Evolutionary conservation across 2,888 invertebrate genomes (phyloP).

Genomic region (Athalia circularis): DNA sequence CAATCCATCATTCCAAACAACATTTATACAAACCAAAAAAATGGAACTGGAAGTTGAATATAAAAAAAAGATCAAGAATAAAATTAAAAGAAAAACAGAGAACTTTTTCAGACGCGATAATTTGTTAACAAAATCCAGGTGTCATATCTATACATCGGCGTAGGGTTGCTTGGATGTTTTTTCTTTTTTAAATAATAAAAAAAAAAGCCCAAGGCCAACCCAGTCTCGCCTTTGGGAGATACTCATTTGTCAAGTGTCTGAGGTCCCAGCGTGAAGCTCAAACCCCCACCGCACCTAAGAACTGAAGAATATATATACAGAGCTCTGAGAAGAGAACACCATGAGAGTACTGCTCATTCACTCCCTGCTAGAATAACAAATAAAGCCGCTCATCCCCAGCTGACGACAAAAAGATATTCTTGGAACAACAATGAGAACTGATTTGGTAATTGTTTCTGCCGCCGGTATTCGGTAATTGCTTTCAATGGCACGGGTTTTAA

Average conservation of each 20-base stretch:
- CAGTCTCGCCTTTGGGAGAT: slow-evolving; percentile 20
- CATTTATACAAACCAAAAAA: neutral
- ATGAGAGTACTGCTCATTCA: slow-evolving; percentile 29
- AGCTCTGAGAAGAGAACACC: slow-evolving; percentile 11
- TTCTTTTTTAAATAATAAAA: neutral
- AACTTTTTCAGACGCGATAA: slow-evolving; percentile 40
- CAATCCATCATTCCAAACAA: slow-evolving; percentile 27
- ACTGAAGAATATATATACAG: neutral
- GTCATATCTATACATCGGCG: slow-evolving; percentile 39
- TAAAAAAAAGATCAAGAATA: neutral
- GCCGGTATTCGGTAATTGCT: slow-evolving; percentile 11
- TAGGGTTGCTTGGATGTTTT: neutral
- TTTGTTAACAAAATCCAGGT: slow-evolving; percentile 47
- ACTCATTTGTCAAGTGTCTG: slow-evolving; percentile 38
- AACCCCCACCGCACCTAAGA: slow-evolving; percentile 6
- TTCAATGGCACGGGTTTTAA: slow-evolving; percentile 18
- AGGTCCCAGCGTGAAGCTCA: slow-evolving; percentile 10
- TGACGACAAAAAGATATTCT: slow-evolving; percentile 25
- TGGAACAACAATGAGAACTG: slow-evolving; percentile 19
- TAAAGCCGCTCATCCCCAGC: slow-evolving; percentile 2
- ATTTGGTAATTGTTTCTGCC: slow-evolving; percentile 12
- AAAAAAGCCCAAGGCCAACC: slow-evolving; percentile 6
- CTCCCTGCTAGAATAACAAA: slow-evolving; percentile 38
- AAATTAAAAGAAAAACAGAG: neutral
- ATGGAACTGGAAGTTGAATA: neutral